Conservation (phyloP, 2,888 invertebrate genomes). For the Sthenelais limicola region DNA sequence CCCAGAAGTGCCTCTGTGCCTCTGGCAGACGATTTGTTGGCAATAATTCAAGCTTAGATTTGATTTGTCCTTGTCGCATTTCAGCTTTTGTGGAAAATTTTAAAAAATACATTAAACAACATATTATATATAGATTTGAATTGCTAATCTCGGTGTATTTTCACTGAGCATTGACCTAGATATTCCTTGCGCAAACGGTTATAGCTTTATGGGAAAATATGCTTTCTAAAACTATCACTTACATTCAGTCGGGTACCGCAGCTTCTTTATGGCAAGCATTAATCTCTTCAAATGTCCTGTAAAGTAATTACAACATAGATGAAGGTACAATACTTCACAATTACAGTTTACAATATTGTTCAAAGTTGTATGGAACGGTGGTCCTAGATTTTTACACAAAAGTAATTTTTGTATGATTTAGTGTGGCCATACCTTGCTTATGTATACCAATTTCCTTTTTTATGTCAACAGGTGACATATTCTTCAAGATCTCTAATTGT, state of each 20-base stretch:
- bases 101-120: neutral
- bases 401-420: no score
- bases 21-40: slow-evolving; percentile 50
- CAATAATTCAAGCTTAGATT: slow-evolving; percentile 52
- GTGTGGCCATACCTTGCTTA: slow-evolving; percentile 44
- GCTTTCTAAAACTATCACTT: slow-evolving; percentile 35
- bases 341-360: no score
- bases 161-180: neutral
- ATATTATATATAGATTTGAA: no score
- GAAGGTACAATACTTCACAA: neutral
- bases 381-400: no score
- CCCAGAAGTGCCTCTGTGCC: slow-evolving; percentile 60
- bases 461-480: slow-evolving; percentile 58
- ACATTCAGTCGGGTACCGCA: slow-evolving; percentile 65
- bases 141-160: neutral
- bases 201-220: neutral
- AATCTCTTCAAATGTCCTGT: slow-evolving; percentile 63
- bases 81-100: slow-evolving; percentile 50
- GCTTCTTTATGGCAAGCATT: slow-evolving; percentile 58
- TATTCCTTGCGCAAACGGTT: neutral
- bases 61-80: slow-evolving; percentile 51
- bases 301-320: slow-evolving; percentile 38
- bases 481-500: slow-evolving; percentile 63
- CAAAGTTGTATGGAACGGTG: no score
- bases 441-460: slow-evolving; percentile 60